phyloP scores from a whole-genome alignment of 2,888 invertebrate species.

The Coelopa pilipes region DNA sequence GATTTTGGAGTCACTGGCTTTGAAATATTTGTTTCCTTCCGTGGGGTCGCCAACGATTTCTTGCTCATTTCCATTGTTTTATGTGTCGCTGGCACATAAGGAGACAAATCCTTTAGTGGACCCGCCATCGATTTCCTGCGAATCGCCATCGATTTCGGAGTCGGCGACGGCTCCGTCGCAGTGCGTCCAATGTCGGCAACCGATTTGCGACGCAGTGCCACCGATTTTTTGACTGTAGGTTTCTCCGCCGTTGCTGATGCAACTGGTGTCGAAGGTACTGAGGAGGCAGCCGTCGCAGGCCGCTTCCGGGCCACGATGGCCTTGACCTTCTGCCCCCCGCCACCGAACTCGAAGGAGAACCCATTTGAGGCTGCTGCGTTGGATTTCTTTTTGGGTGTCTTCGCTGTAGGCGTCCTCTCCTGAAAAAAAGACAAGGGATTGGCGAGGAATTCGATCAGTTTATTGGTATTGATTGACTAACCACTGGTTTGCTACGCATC shows the following conservation, averaged over 20 bases:
- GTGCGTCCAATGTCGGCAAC: background rate
- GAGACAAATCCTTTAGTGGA: background rate
- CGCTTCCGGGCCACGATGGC: conserved; percentile 61
- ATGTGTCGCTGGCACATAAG: too few relatives aligned
- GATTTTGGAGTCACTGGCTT: conserved; percentile 22
- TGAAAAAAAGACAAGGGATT: background rate
- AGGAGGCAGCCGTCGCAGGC: conserved; percentile 28
- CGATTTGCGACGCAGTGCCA: conserved; percentile 8
- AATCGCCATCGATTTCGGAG: conserved; percentile 34
- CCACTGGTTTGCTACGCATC: conserved; percentile 49
- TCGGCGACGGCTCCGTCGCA: background rate
- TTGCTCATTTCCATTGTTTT: conserved; percentile 36
- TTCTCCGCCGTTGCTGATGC: conserved; percentile 4
- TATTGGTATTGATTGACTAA: conserved; percentile 34
- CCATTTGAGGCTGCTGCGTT: conserved; percentile 40
- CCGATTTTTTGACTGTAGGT: background rate
- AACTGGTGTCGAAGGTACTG: conserved; percentile 3
- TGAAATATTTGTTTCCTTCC: background rate
- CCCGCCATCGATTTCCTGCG: conserved; percentile 27
- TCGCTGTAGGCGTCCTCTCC: conserved; percentile 12
- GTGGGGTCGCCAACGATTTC: conserved; percentile 26
- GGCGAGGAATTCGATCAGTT: background rate
- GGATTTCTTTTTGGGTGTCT: conserved; percentile 13
- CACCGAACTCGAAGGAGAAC: conserved; percentile 56
- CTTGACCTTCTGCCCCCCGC: conserved; percentile 56